Evolutionary conservation across 1,140 invertebrate genomes (phyloP), one percentile per base, ranked within the genome.

Genomic region (Procambarus virginalis): DNA sequence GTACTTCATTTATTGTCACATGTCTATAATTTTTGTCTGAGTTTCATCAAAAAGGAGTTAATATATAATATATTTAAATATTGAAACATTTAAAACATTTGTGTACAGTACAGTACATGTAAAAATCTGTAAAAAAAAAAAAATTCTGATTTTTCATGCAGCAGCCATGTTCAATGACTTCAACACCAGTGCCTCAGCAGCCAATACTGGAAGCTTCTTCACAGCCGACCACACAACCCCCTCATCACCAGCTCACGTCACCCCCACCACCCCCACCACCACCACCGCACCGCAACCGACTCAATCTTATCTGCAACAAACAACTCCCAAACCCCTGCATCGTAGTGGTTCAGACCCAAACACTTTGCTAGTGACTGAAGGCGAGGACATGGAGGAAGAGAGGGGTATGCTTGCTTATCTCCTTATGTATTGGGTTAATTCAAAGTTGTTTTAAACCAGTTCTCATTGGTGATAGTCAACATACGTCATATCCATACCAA

Each of bases 281-380:
- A 2, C 76, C 88, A 8, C 81, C 81, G 5, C 68, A 34, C 68
- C 79, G 2, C 68, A 48, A 2, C 75, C 80, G 2, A 73, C 73
- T 73, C 81, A 82, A 55, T 60, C 80, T n/a, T 48, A 83, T 14
- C 14, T 73, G 14, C 55, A 34, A 2, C 86, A 84, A 17, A 55
- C 68, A 20, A 76, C 55, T 0, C 70, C 60, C n/a, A 90, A 86
- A n/a, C 89, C 77, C 12, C 34, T 86, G 2, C 83, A 90, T 34
- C 89, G 81, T 64, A 85, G 83, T 45, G 80, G 76, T 64, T 90
- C 89, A 34, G 89, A 90, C 77, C 89, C 89, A 14, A 90, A 90
- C 68, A 90, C 89, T 10, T 64, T 82, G 22, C 48, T 86, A 77
- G 84, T 90, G 60, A 76, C 89, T 22, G 89, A 90, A 34, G 77